Conservation (phyloP, 2,113 vertebrate genomes). For the Scophthalmus maximus region DNA sequence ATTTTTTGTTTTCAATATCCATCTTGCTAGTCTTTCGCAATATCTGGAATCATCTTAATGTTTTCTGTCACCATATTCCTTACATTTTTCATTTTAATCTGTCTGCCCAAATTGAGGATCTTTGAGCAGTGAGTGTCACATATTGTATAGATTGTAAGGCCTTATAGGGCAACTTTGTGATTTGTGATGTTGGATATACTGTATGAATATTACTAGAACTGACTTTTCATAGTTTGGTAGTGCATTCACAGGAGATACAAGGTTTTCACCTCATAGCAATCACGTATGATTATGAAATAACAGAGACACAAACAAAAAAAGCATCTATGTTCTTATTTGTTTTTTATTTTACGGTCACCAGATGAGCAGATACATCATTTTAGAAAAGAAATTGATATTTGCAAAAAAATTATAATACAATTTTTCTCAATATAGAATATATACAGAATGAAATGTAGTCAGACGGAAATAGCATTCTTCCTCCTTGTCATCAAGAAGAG, state of each 20-base stretch:
- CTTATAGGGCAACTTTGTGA: background rate
- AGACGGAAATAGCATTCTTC: slow-evolving; percentile 73
- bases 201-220: background rate
- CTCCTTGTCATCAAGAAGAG: slow-evolving; percentile 69
- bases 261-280: background rate
- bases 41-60: too few species aligned
- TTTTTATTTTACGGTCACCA: slow-evolving; percentile 83
- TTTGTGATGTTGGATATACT: background rate
- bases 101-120: background rate
- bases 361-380: slow-evolving; percentile 85
- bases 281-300: slow-evolving; percentile 20
- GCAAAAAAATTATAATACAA: slow-evolving; percentile 84
- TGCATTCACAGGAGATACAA: background rate
- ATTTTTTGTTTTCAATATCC: too few species aligned
- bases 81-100: too few species aligned
- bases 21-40: too few species aligned
- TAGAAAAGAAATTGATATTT: slow-evolving; percentile 83
- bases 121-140: background rate
- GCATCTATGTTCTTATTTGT: slow-evolving; percentile 55
- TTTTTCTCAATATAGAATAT: slow-evolving; percentile 84
- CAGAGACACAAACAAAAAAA: slow-evolving; percentile 35
- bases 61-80: too few species aligned
- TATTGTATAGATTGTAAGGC: background rate
- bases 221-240: too few species aligned
- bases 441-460: slow-evolving; percentile 80